phyloP scores from a whole-genome alignment of 2,797 vertebrate species.

The Cygnus olor region DNA sequence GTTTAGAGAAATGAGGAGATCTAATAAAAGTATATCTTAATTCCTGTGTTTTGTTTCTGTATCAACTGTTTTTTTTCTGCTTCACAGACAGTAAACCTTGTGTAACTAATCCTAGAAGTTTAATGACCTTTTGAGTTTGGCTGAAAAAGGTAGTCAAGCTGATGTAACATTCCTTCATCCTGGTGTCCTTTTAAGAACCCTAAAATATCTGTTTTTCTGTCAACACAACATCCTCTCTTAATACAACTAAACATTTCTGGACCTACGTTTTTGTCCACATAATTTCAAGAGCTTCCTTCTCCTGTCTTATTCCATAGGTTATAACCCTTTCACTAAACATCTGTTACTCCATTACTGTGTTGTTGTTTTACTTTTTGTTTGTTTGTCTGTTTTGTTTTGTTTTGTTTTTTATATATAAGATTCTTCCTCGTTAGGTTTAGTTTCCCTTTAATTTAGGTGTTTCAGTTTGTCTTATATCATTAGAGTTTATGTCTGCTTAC shows the following conservation, averaged over 20 bases:
- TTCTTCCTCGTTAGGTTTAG: background rate
- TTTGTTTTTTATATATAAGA: no score
- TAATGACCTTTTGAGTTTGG: conserved; percentile 11
- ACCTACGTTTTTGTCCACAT: background rate
- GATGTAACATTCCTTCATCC: background rate
- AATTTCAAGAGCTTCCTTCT: background rate
- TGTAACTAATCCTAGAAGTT: conserved; percentile 5
- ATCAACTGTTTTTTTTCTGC: background rate
- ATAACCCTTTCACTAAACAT: background rate
- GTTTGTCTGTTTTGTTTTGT: no score
- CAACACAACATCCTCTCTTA: background rate
- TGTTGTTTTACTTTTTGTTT: background rate
- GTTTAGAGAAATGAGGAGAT: background rate
- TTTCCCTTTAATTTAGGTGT: background rate
- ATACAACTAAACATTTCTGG: background rate
- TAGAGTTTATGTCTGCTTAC: background rate
- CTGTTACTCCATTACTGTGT: background rate
- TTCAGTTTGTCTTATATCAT: background rate
- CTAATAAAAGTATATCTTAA: background rate
- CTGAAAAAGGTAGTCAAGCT: background rate
- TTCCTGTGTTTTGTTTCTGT: background rate
- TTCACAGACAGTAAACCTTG: background rate
- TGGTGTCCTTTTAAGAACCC: background rate
- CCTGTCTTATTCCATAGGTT: background rate
- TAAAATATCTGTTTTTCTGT: background rate